Evolutionary conservation across 1,140 invertebrate species (phyloP).

Genomic region (Parasteatoda tepidariorum): DNA sequence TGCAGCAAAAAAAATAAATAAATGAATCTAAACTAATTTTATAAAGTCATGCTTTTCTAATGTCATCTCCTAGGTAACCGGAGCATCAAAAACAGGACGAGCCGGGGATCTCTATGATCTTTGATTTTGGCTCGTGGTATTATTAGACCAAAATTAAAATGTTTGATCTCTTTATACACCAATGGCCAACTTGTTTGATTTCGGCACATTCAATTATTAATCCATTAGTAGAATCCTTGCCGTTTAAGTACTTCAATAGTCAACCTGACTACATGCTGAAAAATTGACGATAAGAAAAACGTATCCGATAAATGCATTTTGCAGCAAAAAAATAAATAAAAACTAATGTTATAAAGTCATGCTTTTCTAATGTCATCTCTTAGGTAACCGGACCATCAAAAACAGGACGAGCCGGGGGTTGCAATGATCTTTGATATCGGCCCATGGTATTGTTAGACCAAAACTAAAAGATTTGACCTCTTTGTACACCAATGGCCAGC

Average conservation of each 20-base stretch:
- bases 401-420: neutral
- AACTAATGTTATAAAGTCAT: too few species aligned
- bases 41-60: too few species aligned
- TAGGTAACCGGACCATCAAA: neutral
- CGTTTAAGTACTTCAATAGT: too few species aligned
- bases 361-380: conserved; percentile 16
- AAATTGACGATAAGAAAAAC: too few species aligned
- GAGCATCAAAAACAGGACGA: neutral
- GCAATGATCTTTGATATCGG: conserved; percentile 19
- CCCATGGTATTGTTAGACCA: neutral
- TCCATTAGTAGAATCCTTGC: too few species aligned
- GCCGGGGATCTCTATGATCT: neutral
- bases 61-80: neutral
- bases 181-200: neutral
- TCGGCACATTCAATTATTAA: neutral
- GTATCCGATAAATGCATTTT: too few species aligned
- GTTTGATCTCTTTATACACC: neutral
- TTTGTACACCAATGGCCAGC: neutral
- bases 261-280: too few species aligned
- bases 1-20: too few species aligned
- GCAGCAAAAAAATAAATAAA: too few species aligned
- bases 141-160: neutral
- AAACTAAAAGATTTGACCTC: neutral
- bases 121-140: neutral
- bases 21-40: too few species aligned